Evolutionary conservation across 2,888 invertebrate genomes (phyloP).

Genomic region (Brachyptera risi): DNA sequence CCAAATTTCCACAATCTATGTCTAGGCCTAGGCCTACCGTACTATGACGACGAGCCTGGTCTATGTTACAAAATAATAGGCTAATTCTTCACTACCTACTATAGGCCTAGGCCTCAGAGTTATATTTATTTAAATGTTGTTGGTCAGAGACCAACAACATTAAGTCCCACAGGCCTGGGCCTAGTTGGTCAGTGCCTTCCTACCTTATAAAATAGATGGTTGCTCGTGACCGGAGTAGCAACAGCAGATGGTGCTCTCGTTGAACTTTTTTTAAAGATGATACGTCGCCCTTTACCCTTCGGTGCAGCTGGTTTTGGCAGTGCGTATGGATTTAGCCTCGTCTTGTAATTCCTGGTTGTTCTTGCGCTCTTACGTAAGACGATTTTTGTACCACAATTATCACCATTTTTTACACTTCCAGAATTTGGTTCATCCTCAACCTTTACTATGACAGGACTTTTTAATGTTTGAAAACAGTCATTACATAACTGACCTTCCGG

Average conservation of each 20-base stretch:
- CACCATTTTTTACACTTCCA: constrained; percentile 35
- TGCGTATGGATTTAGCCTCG: constrained; percentile 46
- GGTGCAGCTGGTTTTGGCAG: constrained; percentile 47
- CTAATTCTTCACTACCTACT: too few relatives aligned
- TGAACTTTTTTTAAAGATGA: constrained; percentile 73
- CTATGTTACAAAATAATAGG: too few relatives aligned
- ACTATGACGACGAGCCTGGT: background rate
- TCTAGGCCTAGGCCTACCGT: background rate
- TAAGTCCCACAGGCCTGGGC: too few relatives aligned
- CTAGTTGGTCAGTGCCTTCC: too few relatives aligned
- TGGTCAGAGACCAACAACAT: too few relatives aligned
- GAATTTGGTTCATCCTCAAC: constrained; percentile 37
- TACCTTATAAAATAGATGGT: constrained; percentile 72
- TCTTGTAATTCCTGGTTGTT: constrained; percentile 49
- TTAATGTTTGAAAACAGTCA: too few relatives aligned
- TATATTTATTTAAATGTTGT: too few relatives aligned
- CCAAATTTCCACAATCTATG: background rate
- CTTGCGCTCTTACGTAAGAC: constrained; percentile 55
- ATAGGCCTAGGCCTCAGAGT: too few relatives aligned
- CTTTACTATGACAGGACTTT: constrained; percentile 46
- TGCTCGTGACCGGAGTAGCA: constrained; percentile 76
- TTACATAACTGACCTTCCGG: constrained; percentile 74
- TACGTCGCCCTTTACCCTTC: constrained; percentile 71
- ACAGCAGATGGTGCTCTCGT: constrained; percentile 77
- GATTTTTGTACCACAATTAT: constrained; percentile 44